These are phyloP conservation scores for Parascotia fuliginaria DNA, from an alignment of 2,888 invertebrate genomes.

Conservation along the genomic window DNA sequence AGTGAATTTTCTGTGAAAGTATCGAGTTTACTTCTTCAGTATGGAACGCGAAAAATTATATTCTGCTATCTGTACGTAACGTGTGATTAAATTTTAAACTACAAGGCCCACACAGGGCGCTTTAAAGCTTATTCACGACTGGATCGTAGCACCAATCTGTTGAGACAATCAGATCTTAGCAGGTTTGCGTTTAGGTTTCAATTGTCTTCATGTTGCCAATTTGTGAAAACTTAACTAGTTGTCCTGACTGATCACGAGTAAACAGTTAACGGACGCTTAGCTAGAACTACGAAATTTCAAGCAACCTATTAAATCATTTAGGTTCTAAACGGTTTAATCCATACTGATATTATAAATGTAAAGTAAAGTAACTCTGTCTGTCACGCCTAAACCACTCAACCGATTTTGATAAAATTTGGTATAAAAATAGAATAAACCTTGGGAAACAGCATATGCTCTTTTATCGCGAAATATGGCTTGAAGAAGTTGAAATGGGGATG, in stretches of 20 bases:
- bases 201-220: background rate
- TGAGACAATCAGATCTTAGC: background rate
- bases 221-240: background rate
- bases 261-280: background rate
- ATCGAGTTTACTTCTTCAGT: constrained; percentile 24
- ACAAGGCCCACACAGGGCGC: constrained; percentile 59
- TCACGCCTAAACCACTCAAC: no score
- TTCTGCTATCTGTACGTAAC: constrained; percentile 48
- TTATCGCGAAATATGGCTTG: no score
- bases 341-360: no score
- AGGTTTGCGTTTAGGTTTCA: background rate
- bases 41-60: constrained; percentile 24
- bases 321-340: background rate
- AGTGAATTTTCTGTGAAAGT: background rate
- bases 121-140: constrained; percentile 45
- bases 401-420: no score
- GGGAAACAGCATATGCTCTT: no score
- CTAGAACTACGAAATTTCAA: background rate
- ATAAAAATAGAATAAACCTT: no score
- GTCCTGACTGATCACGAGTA: background rate
- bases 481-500: no score
- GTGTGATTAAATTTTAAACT: constrained; percentile 73
- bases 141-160: constrained; percentile 13
- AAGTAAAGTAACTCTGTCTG: no score
- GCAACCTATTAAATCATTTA: no score